Evolutionary conservation across 2,113 vertebrate species (phyloP), one percentile per base, ranked within the genome.

Genomic region (Corythornis vintsioides): DNA sequence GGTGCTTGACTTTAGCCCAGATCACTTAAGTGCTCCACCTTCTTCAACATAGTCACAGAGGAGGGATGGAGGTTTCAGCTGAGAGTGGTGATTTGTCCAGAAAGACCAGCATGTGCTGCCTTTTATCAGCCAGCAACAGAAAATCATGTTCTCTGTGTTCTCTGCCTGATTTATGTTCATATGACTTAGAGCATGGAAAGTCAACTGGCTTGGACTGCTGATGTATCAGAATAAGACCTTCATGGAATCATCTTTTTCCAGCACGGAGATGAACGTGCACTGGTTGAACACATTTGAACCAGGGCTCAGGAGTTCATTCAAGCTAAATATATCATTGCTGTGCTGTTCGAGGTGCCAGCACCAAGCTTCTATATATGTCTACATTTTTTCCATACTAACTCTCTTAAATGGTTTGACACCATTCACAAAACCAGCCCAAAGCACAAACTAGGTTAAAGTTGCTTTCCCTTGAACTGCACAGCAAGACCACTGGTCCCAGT

Each of bases 301-400:
- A 55, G 60, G 21, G 55, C 89, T 93, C 71, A 19, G 35, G 42
- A 76, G 74, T 85, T 93, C 74, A 50, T 89, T 91, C 45, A 80
- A 78, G 87, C 91, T 94, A 96, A 93, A 92, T 83, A 83, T 88
- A 91, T 87, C 84, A n/a, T 31, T 91, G 79, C 52, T 26, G 64
- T 42, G 57, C 83, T 78, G 57, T 86, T 48, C 3, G 4, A 57
- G n/a, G 47, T 75, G 33, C 81, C 69, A 73, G 70, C 56, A 52
- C 67, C 59, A 74, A 88, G n/a, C 20, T 83, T 55, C 53, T 55
- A 70, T 60, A 42, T 57, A 50, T 48, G 73, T 61, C 70, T 57
- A 24, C 17, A 19, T 56, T 52, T 74, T 89, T 83, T 55, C 76
- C 59, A 40, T 42, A 28, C 29, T 43, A 73, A 50, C 19, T 7